Percentiles rank a stretch among this genome's conserved stretches.
These are phyloP conservation scores for Agonum fuliginosum DNA, from an alignment of 2,888 invertebrate genomes.

Conservation along the genomic window DNA sequence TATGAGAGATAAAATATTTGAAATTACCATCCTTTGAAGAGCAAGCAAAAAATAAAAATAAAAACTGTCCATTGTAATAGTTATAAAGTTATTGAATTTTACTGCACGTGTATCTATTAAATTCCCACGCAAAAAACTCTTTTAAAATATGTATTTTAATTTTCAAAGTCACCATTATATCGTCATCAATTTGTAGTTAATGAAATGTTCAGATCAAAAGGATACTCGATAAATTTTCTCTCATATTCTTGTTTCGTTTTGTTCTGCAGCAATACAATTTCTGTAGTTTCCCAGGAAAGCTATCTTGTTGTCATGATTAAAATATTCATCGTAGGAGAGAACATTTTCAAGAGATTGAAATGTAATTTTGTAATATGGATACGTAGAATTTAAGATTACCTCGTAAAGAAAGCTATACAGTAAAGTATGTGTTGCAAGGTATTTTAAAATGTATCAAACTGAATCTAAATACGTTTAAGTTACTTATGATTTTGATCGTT, in stretches of 20 bases:
- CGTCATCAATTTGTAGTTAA: neutral
- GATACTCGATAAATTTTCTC: neutral
- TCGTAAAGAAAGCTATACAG: neutral
- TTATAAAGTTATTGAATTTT: constrained; percentile 10
- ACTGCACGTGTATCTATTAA: constrained; percentile 16
- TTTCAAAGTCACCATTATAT: neutral
- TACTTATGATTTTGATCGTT: too few species aligned
- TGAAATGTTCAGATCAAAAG: constrained; percentile 3
- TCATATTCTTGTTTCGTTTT: neutral
- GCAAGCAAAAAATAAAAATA: neutral
- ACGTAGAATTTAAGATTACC: neutral
- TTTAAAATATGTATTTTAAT: neutral
- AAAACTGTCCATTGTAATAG: constrained; percentile 5
- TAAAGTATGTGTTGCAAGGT: too few species aligned
- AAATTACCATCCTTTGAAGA: constrained; percentile 1
- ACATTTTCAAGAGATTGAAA: neutral
- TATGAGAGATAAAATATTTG: too few species aligned
- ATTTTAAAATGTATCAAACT: too few species aligned
- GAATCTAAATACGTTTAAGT: too few species aligned
- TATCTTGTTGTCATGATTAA: constrained; percentile 18
- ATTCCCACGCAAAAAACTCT: neutral
- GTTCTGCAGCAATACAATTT: neutral
- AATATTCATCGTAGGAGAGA: constrained; percentile 2
- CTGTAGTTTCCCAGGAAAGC: neutral
- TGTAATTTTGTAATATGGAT: neutral